Conservation (phyloP, 2,113 vertebrate genomes). For the Tauraco erythrolophus region DNA sequence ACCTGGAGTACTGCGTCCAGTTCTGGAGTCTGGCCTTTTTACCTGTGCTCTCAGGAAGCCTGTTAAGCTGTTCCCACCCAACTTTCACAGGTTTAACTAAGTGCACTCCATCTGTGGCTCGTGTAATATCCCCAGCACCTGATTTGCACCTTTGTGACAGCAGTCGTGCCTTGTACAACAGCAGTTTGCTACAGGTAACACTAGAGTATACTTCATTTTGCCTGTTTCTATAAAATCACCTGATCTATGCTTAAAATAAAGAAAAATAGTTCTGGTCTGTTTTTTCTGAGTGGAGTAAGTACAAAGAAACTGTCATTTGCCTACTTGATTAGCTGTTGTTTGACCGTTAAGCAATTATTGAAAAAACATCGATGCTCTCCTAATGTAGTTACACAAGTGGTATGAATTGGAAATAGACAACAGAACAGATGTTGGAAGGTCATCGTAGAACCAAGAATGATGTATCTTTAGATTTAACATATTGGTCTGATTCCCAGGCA, state of each 20-base stretch:
- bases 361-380: background rate
- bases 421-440: background rate
- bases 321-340: background rate
- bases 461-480: background rate
- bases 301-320: background rate
- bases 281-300: background rate
- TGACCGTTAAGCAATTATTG: background rate
- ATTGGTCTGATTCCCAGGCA: background rate
- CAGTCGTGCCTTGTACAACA: accelerated
- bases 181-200: background rate
- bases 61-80: accelerated
- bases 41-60: background rate
- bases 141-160: background rate
- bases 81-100: background rate
- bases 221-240: background rate
- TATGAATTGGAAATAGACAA: background rate
- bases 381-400: background rate
- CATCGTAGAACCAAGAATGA: background rate
- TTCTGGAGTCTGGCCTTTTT: background rate
- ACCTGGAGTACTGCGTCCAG: too few species aligned
- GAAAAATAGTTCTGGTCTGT: background rate
- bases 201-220: background rate
- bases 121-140: background rate
- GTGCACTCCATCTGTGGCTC: accelerated
- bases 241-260: background rate